phyloP scores from a whole-genome alignment of 2,888 invertebrate genomes.

The Willowsia nigromaculata region DNA sequence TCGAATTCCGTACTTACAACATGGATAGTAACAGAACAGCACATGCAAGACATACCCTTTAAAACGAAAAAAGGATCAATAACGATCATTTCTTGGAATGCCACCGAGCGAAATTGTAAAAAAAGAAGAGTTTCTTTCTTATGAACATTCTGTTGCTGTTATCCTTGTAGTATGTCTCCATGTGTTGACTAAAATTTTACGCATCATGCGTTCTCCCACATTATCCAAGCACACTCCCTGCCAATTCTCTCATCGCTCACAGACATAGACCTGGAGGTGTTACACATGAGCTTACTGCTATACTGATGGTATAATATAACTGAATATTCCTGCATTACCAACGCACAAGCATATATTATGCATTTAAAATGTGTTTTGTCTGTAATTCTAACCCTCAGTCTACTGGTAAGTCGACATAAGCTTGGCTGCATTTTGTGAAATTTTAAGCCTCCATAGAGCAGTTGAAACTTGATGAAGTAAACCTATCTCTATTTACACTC shows the following conservation, averaged over 20 bases:
- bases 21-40: neutral
- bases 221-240: neutral
- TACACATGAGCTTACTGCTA: too few relatives aligned
- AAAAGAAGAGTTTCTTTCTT: slow-evolving; percentile 35
- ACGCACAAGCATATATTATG: slow-evolving; percentile 16
- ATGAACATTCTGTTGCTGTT: slow-evolving; percentile 41
- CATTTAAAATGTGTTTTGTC: slow-evolving; percentile 10
- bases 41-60: neutral
- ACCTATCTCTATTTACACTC: slow-evolving; percentile 45
- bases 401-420: neutral
- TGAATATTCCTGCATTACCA: too few relatives aligned
- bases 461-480: slow-evolving; percentile 50
- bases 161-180: slow-evolving; percentile 28
- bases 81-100: slow-evolving; percentile 46
- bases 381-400: slow-evolving; percentile 16
- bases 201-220: slow-evolving; percentile 52
- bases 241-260: too few relatives aligned
- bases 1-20: slow-evolving; percentile 23
- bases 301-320: too few relatives aligned
- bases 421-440: slow-evolving; percentile 30
- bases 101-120: slow-evolving; percentile 25
- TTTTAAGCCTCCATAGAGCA: slow-evolving; percentile 33
- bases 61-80: slow-evolving; percentile 54
- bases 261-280: too few relatives aligned
- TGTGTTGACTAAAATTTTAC: slow-evolving; percentile 47